These are phyloP conservation scores for Nephrotoma guestfalica DNA, from an alignment of 2,888 invertebrate genomes.

Conservation along the genomic window DNA sequence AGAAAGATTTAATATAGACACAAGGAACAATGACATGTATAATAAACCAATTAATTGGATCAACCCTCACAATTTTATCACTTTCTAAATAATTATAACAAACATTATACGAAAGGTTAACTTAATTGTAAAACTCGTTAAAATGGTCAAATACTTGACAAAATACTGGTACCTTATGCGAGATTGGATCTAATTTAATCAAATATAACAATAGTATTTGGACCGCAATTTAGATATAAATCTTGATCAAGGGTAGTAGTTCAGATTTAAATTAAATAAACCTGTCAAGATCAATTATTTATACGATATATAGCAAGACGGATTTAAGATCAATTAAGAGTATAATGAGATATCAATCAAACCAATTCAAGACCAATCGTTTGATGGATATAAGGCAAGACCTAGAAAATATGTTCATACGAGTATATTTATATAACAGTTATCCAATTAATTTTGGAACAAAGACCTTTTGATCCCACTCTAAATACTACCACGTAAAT, in stretches of 20 bases:
- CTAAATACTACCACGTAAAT: no score
- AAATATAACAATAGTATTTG: neutral
- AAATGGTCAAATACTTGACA: neutral
- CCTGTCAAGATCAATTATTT: neutral
- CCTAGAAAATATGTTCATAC: neutral
- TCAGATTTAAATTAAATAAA: neutral
- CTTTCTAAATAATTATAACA: neutral
- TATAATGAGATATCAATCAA: neutral
- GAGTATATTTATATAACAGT: neutral
- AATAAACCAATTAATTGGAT: neutral
- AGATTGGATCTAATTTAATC: neutral
- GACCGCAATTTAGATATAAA: neutral
- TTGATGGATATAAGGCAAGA: no score
- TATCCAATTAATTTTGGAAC: neutral
- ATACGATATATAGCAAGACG: neutral
- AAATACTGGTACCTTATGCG: neutral
- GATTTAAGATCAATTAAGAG: neutral
- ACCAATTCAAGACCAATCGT: neutral
- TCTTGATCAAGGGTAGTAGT: neutral
- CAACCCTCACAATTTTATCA: neutral
- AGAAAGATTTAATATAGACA: no score
- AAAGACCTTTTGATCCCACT: neutral
- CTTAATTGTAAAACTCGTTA: neutral
- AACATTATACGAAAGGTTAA: neutral
- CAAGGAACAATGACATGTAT: no score